Conservation (phyloP, 2,888 invertebrate species). For the Platynereis dumerilii region DNA sequence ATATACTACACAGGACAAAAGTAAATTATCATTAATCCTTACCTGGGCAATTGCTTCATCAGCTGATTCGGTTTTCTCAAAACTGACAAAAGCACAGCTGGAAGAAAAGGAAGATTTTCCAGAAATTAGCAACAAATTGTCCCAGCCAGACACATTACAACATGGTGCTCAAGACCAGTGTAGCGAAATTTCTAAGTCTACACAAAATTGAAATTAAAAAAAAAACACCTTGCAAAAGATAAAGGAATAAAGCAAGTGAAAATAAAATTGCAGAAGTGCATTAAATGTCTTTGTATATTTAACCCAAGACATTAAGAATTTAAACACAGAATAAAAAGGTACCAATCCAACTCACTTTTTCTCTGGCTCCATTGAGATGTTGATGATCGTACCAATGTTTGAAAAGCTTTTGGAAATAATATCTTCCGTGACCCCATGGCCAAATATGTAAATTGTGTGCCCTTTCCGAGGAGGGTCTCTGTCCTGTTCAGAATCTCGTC, state of each 20-base stretch:
- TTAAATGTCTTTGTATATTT: too few species aligned
- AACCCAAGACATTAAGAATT: constrained; percentile 10
- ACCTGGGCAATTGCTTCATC: constrained; percentile 81
- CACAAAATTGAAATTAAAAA: too few species aligned
- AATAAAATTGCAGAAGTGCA: too few species aligned
- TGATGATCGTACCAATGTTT: constrained; percentile 77
- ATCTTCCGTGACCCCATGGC: constrained; percentile 80
- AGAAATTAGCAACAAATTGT: neutral
- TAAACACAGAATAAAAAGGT: constrained; percentile 15
- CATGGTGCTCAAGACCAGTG: too few species aligned
- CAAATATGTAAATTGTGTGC: constrained; percentile 83
- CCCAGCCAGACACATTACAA: neutral
- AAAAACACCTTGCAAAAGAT: too few species aligned
- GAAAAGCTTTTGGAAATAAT: constrained; percentile 78
- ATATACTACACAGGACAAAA: too few species aligned
- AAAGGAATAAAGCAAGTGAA: too few species aligned
- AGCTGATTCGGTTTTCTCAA: constrained; percentile 86
- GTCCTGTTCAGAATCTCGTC: constrained; percentile 13
- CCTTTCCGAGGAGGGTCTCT: constrained; percentile 62
- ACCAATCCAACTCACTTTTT: constrained; percentile 70
- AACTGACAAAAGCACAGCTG: constrained; percentile 89
- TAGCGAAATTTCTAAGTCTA: too few species aligned
- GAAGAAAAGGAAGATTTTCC: too few species aligned
- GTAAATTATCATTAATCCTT: too few species aligned
- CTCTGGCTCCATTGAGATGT: constrained; percentile 83